Percentiles rank a stretch among this genome's conserved stretches.
These are phyloP conservation scores for Sinelater perroti DNA, from an alignment of 2,888 invertebrate genomes.

Conservation along the genomic window DNA sequence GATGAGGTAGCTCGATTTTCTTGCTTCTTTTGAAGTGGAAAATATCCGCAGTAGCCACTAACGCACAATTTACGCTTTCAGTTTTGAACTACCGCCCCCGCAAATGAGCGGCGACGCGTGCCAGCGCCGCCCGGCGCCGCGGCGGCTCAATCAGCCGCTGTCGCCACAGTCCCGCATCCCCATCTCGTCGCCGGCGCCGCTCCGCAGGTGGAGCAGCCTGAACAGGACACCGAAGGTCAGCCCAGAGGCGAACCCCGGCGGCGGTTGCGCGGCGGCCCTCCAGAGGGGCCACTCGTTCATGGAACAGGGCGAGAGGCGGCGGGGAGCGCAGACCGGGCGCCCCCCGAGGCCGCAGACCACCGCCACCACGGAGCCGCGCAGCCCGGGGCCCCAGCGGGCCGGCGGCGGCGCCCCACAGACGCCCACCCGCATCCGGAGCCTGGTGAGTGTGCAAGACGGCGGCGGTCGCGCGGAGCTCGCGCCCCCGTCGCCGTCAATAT, in stretches of 20 bases:
- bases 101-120: slow-evolving; percentile 41
- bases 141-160: slow-evolving; percentile 30
- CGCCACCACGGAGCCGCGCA: slow-evolving; percentile 68
- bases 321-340: slow-evolving; percentile 65
- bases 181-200: slow-evolving; percentile 49
- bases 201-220: slow-evolving; percentile 73
- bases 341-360: slow-evolving; percentile 67
- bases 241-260: slow-evolving; percentile 16
- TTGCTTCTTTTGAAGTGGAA: too few species aligned
- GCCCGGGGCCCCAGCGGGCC: slow-evolving; percentile 55
- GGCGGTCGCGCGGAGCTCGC: slow-evolving; percentile 1
- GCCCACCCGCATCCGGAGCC: slow-evolving; percentile 61
- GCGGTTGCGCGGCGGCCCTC: slow-evolving; percentile 34
- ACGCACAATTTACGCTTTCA: too few species aligned
- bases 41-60: too few species aligned
- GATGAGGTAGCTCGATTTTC: too few species aligned
- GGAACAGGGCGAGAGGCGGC: slow-evolving; percentile 53
- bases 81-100: slow-evolving; percentile 8
- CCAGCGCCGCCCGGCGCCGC: slow-evolving; percentile 28
- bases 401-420: slow-evolving; percentile 52
- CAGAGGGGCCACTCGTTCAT: slow-evolving; percentile 55
- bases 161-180: slow-evolving; percentile 38
- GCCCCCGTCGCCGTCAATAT: slow-evolving; percentile 14
- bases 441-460: slow-evolving; percentile 63
- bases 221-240: slow-evolving; percentile 53